Evolutionary conservation across 1,140 invertebrate species (phyloP).

Genomic region (Tetragonula clypearis): DNA sequence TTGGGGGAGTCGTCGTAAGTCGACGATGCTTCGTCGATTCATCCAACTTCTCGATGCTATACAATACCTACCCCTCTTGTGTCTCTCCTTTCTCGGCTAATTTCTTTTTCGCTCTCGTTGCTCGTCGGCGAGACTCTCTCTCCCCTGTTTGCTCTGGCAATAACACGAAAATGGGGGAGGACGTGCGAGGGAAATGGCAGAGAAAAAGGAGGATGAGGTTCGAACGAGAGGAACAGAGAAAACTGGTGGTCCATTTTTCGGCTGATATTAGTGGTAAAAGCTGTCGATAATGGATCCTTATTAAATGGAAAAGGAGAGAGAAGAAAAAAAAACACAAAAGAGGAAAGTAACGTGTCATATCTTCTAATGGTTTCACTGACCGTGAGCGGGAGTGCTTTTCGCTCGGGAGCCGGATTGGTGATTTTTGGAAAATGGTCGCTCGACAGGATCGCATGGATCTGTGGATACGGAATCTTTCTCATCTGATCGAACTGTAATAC

Average conservation of each 20-base stretch:
- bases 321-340: neutral
- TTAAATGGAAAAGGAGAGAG: slow-evolving; percentile 22
- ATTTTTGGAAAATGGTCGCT: neutral
- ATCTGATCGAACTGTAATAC: neutral
- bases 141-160: slow-evolving; percentile 16
- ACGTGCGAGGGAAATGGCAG: neutral
- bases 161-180: neutral
- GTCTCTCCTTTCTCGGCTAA: too few relatives aligned
- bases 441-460: too few relatives aligned
- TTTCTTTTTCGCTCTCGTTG: neutral
- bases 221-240: neutral
- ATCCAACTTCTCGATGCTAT: neutral
- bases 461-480: too few relatives aligned
- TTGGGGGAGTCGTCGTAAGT: slow-evolving; percentile 1
- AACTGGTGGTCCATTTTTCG: neutral
- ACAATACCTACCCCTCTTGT: neutral
- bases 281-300: slow-evolving; percentile 27
- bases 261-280: slow-evolving; percentile 28
- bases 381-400: neutral
- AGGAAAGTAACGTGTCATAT: slow-evolving; percentile 10
- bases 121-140: too few relatives aligned
- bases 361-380: slow-evolving; percentile 10
- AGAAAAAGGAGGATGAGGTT: too few relatives aligned
- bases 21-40: neutral
- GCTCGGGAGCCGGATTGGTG: neutral